Evolutionary conservation across 1,140 invertebrate species (phyloP).

Genomic region (Drosophila kohkoa): DNA sequence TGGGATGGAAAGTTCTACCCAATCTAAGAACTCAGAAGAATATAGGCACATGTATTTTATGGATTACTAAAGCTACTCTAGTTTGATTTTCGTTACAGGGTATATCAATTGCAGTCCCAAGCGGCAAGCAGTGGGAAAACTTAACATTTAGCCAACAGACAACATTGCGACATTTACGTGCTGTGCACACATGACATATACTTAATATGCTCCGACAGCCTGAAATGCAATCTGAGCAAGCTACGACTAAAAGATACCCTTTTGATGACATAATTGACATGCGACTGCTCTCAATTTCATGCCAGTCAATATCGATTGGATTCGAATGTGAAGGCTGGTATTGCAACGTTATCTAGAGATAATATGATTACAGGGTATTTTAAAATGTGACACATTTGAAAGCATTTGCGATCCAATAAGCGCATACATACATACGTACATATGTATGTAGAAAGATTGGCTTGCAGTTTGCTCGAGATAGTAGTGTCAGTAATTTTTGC

Average conservation of each 20-base stretch:
- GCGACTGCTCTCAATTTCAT: not conserved
- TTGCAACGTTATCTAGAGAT: not conserved
- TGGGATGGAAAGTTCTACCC: too few species aligned
- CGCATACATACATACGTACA: not conserved
- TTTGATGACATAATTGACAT: not conserved
- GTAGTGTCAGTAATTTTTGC: constrained; percentile 34
- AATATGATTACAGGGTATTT: not conserved
- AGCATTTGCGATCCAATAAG: constrained; percentile 42
- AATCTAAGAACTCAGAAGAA: too few species aligned
- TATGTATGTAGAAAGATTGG: constrained; percentile 24
- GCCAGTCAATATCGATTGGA: not conserved
- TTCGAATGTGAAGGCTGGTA: not conserved
- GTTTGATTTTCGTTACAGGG: not conserved
- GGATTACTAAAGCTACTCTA: too few species aligned
- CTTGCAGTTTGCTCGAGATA: constrained; percentile 35
- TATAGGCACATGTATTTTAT: too few species aligned
- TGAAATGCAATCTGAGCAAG: not conserved
- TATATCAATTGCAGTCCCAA: not conserved
- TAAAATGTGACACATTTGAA: constrained; percentile 19
- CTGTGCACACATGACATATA: constrained; percentile 15
- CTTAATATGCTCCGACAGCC: not conserved
- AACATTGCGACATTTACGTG: constrained; percentile 13
- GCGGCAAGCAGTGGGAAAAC: not conserved
- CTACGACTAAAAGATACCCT: not conserved
- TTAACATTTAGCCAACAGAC: constrained; percentile 5